Evolutionary conservation across 2,888 invertebrate genomes (phyloP).

Genomic region (Mycalesis mineus): DNA sequence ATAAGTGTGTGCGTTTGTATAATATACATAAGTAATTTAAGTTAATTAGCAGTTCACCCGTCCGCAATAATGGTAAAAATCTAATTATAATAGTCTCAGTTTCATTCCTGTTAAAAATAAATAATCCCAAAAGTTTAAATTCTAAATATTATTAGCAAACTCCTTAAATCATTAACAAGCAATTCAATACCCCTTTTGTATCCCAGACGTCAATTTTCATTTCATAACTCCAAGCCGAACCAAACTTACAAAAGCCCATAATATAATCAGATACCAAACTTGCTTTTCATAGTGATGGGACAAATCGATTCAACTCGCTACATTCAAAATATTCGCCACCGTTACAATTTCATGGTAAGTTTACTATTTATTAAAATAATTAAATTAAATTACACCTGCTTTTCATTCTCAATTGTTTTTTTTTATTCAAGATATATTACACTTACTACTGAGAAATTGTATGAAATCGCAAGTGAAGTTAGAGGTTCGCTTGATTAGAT

Average conservation of each 20-base stretch:
- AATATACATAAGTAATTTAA: no score
- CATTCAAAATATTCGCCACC: not conserved
- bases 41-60: no score
- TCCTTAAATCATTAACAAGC: conserved; percentile 10
- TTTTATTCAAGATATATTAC: no score
- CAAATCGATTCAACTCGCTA: not conserved
- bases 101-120: not conserved
- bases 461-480: no score
- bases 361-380: no score
- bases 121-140: not conserved
- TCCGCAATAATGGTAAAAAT: no score
- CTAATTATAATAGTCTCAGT: no score
- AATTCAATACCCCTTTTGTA: conserved; percentile 19
- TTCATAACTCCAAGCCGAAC: conserved; percentile 25
- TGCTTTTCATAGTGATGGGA: conserved; percentile 7
- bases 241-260: conserved; percentile 26
- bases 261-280: conserved; percentile 27
- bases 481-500: no score
- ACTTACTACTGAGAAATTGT: no score
- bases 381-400: no score
- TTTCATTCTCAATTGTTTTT: no score
- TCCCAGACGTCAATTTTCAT: conserved; percentile 17
- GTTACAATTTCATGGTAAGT: not conserved
- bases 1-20: no score
- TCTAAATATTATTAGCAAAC: conserved; percentile 6